Base-by-base conservation (phyloP, 2,113 vertebrate genomes). In the Cardinalis cardinalis region DNA sequence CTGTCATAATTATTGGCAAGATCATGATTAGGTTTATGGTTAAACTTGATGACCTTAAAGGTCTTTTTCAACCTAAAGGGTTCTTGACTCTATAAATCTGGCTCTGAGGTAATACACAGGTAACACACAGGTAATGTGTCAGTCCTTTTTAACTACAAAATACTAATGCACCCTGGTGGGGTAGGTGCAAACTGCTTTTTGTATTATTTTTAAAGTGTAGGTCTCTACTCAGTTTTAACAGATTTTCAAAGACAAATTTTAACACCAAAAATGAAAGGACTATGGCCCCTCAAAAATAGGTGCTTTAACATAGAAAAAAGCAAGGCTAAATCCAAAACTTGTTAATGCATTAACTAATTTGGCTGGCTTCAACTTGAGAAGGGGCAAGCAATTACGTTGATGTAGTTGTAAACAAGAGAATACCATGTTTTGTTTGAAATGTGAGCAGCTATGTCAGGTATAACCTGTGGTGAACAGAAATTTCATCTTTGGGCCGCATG, bases 401-500 rank as follows among this genome's bases (percentile, higher is more conserved):
- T 46, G 34, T 24, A 61, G 8, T 65, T 84, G 7, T 74, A 51
- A 60, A 38, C 8, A 51, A 61, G 41, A 14, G n/a, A 80, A 56
- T n/a, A 8, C 15, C 18, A 14, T 7, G 7, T 51, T 70, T 69
- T 64, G n/a, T 36, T 61, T 41, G 36, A 46, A 52, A 38, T 0
- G 0, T 28, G 59, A 34, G 31, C 24, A 31, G 18, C 53, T 51
- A 0, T 21, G 18, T 69, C 44, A 48, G n/a, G 9, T 17, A 4
- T 55, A 64, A 32, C 23, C 61, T 87, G 18, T 1, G 8, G 60
- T 25, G n/a, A 20, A 24, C 7, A 15, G 31, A 41, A 73, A 8
- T 58, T 46, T 64, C 5, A 12, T 65, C 59, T 61, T 48, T 36
- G 23, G 49, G 31, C 40, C 20, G 18, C 26, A 0, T 3, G 6